phyloP scores from a whole-genome alignment of 2,888 invertebrate genomes.

The Oligia strigilis region DNA sequence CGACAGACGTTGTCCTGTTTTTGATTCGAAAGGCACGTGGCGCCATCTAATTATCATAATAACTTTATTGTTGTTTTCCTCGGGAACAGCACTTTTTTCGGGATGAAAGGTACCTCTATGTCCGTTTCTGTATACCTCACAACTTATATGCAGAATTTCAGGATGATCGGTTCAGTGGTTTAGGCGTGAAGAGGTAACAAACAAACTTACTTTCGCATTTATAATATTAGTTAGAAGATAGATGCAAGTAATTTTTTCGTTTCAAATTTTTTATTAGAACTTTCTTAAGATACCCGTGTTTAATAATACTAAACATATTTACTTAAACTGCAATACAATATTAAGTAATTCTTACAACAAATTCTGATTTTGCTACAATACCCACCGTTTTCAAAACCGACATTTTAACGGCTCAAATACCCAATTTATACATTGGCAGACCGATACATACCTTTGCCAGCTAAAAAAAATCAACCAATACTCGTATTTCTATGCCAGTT shows the following conservation, averaged over 20 bases:
- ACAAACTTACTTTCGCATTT: too few relatives aligned
- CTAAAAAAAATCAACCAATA: constrained; percentile 10
- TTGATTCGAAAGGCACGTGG: too few relatives aligned
- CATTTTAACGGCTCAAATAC: constrained; percentile 17
- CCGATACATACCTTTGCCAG: constrained; percentile 15
- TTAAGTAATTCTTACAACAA: not conserved
- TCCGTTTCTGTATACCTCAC: too few relatives aligned
- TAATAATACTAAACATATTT: not conserved
- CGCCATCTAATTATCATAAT: too few relatives aligned
- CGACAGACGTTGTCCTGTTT: too few relatives aligned
- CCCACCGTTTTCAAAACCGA: not conserved
- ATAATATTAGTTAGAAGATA: too few relatives aligned
- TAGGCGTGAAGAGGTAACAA: too few relatives aligned
- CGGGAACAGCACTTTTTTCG: too few relatives aligned
- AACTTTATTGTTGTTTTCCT: too few relatives aligned
- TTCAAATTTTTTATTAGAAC: constrained; percentile 13
- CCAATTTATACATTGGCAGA: not conserved
- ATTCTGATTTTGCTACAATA: not conserved
- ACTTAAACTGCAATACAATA: not conserved
- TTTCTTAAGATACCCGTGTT: not conserved
- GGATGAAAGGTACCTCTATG: too few relatives aligned
- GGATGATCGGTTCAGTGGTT: too few relatives aligned
- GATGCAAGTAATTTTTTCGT: not conserved
- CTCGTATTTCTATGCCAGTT: constrained; percentile 34
- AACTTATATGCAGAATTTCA: too few relatives aligned